Percentiles rank a stretch among this genome's conserved stretches.
phyloP scores from a whole-genome alignment of 2,888 invertebrate genomes.

The Unio delphinus region DNA sequence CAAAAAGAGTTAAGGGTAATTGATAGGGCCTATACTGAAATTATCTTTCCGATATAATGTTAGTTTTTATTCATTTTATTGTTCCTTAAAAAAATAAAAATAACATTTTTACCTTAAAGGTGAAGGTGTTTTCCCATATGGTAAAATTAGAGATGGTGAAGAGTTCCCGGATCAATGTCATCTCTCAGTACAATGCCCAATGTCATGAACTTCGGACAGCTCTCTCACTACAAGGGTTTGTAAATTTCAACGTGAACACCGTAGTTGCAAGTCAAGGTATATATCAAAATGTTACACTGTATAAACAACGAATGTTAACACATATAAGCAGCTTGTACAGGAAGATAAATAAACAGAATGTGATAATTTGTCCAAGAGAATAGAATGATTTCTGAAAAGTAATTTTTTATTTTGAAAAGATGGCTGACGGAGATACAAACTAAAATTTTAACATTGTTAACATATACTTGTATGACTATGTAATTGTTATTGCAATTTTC shows the following conservation, averaged over 20 bases:
- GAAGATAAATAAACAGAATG: not conserved
- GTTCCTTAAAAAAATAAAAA: not conserved
- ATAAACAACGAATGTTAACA: not conserved
- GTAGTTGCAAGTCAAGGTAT: slow-evolving; percentile 37
- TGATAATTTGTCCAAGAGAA: too few relatives aligned
- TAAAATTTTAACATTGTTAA: too few relatives aligned
- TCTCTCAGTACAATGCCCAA: slow-evolving; percentile 37
- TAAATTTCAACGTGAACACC: slow-evolving; percentile 19
- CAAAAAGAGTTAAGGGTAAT: too few relatives aligned
- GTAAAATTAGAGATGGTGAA: not conserved
- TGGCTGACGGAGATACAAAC: too few relatives aligned
- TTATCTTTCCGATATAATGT: not conserved
- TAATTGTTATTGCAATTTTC: too few relatives aligned
- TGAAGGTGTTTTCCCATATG: not conserved
- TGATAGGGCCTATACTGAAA: too few relatives aligned
- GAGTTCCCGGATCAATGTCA: slow-evolving; percentile 27
- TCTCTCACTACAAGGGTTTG: slow-evolving; percentile 5
- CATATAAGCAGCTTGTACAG: not conserved
- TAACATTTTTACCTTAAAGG: not conserved
- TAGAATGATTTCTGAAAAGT: too few relatives aligned
- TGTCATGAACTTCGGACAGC: slow-evolving; percentile 15
- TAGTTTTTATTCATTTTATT: not conserved
- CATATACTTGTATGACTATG: too few relatives aligned
- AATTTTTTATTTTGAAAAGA: too few relatives aligned
- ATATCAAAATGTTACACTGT: slow-evolving; percentile 3